These are phyloP conservation scores for Paragorgia papillata DNA, from an alignment of 92 coral and sea anemone species.

Conservation along the genomic window DNA sequence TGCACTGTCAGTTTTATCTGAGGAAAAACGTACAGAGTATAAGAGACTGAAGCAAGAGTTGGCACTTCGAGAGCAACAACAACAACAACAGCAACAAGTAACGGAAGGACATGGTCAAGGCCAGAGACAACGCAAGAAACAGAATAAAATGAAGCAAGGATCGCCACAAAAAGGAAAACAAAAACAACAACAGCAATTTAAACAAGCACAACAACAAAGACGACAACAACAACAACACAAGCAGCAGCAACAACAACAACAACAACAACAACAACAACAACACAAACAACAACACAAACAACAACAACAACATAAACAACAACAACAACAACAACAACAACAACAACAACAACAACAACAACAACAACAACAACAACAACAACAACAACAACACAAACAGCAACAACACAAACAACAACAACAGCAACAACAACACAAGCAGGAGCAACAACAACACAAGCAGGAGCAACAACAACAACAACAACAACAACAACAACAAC, in stretches of 20 bases:
- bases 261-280: conserved; percentile 5
- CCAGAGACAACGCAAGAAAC: background rate
- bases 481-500: conserved; percentile 1
- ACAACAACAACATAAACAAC: conserved; percentile 13
- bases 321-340: conserved; percentile 22
- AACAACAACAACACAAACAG: background rate
- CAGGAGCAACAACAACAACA: conserved; percentile 16
- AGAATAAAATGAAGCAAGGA: background rate
- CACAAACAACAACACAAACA: conserved; percentile 8
- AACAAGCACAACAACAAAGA: background rate
- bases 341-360: conserved; percentile 6
- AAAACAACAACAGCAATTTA: background rate
- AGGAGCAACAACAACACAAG: conserved; percentile 5
- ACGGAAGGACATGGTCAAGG: background rate
- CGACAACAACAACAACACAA: background rate
- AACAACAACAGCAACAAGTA: background rate
- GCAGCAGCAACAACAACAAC: conserved; percentile 4
- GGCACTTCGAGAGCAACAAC: conserved; percentile 50
- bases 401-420: background rate
- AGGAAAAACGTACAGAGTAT: conserved; percentile 82
- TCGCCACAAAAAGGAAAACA: background rate
- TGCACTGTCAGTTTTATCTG: conserved; percentile 83
- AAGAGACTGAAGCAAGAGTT: conserved; percentile 77
- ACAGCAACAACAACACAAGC: no score
- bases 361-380: conserved; percentile 12